These are phyloP conservation scores for Euproctis similis DNA, from an alignment of 2,888 invertebrate species.

Conservation along the genomic window DNA sequence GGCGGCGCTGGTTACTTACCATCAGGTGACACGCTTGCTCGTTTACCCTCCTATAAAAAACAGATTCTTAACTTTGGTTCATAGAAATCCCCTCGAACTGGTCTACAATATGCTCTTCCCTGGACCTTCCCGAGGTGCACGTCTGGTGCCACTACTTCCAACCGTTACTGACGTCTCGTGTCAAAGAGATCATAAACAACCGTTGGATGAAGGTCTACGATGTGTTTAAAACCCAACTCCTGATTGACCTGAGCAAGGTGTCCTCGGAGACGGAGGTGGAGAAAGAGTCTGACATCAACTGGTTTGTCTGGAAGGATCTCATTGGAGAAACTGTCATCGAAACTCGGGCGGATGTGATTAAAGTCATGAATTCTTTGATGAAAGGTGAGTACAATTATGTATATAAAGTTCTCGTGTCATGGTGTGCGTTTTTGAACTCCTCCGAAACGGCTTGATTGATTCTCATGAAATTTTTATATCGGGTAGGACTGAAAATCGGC, in stretches of 20 bases:
- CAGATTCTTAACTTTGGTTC: not conserved
- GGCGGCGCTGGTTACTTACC: too few relatives aligned
- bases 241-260: conserved; percentile 53
- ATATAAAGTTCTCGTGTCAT: too few relatives aligned
- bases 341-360: conserved; percentile 58
- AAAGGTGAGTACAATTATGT: conserved; percentile 49
- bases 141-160: conserved; percentile 85
- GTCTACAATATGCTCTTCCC: conserved; percentile 76
- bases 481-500: too few relatives aligned
- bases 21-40: too few relatives aligned
- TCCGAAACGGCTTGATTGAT: too few relatives aligned
- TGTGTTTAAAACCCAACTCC: conserved; percentile 49
- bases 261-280: conserved; percentile 62
- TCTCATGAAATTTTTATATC: too few relatives aligned
- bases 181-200: conserved; percentile 76
- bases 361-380: conserved; percentile 66
- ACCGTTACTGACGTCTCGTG: conserved; percentile 81
- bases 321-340: conserved; percentile 67
- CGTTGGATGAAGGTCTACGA: conserved; percentile 59
- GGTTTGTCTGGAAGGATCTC: conserved; percentile 85
- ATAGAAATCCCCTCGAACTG: conserved; percentile 79
- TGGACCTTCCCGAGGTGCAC: conserved; percentile 74
- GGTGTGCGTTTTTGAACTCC: too few relatives aligned
- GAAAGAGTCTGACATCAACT: conserved; percentile 79
- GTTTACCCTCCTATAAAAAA: not conserved